A percentile compares a stretch with the other conserved stretches of the same genome.
Conservation (phyloP, 2,797 vertebrate genomes). For the Mormyrops boulengeri region DNA sequence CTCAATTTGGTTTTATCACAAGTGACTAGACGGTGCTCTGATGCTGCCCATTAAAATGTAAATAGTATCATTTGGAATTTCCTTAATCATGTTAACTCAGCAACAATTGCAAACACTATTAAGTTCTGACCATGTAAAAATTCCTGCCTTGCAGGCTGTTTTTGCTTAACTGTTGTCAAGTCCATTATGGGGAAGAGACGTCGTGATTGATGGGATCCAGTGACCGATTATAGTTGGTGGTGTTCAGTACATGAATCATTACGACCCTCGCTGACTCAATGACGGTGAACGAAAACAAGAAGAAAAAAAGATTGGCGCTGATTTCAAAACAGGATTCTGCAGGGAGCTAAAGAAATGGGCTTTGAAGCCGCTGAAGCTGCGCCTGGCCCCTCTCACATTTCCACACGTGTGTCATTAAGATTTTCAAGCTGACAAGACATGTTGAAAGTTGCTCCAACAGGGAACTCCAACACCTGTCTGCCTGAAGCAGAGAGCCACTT, state of each 20-base stretch:
- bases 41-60: background rate
- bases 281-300: background rate
- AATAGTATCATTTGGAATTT: background rate
- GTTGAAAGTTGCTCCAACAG: constrained; percentile 21
- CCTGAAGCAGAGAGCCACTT: background rate
- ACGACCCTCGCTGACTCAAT: background rate
- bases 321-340: constrained; percentile 17
- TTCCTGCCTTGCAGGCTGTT: background rate
- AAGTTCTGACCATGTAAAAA: background rate
- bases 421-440: constrained; percentile 14
- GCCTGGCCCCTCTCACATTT: background rate
- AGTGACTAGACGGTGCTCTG: background rate
- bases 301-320: background rate
- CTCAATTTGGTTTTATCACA: background rate
- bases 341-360: background rate
- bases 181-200: background rate
- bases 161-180: background rate
- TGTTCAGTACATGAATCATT: background rate
- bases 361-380: constrained; percentile 9
- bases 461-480: constrained; percentile 14
- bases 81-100: background rate
- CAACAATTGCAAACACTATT: background rate
- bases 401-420: constrained; percentile 12
- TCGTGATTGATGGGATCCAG: background rate
- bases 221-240: background rate